Base-by-base conservation (phyloP, 2,888 invertebrate genomes). In the Halocaridina rubra region DNA sequence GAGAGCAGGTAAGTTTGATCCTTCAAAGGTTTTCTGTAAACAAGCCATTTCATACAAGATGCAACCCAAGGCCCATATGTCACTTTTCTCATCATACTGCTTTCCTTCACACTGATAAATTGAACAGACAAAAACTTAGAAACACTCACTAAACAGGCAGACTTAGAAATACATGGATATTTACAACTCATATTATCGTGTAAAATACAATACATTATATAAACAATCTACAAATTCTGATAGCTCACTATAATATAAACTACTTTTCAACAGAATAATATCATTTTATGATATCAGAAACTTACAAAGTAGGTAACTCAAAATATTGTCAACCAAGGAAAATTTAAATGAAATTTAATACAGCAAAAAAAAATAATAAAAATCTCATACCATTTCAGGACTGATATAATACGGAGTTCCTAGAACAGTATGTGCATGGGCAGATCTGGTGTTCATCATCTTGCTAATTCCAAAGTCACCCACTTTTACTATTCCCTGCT, bases 381-480 rank as follows among this genome's bases (percentile, higher is more conserved):
- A 0, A 19, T n/a, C 46, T 76, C 78, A 53, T 29, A 87, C 87
- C 93, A 94, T 94, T 91, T 94, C 94, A n/a, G 94, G 94, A 89
- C 94, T 94, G 86, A 95, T 93, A 90, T 95, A 95, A 90, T 94
- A 94, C 0, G 94, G 94, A 3, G 94, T 94, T 5, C 94, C 94
- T n/a, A 95, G 91, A 16, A 94, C 94, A 0, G 94, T 94, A 89
- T 94, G 93, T 0, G 94, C 94, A 89, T 93, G 93, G 32, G 93
- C 93, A 85, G 90, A 91, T 90, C 92, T 92, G 0, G 94, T 94
- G 76, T 93, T 93, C 93, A 95, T 92, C 89, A 94, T 93, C 91
- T 95, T 95, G 0, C 94, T 94, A 88, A 95, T 95, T 29, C 95
- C 95, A 91, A 95, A 95, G 90, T 95, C 95, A 0, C 95, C 95